Evolutionary conservation across 2,113 vertebrate genomes (phyloP), one percentile per base, ranked within the genome.

Genomic region (Trogon surrucura): DNA sequence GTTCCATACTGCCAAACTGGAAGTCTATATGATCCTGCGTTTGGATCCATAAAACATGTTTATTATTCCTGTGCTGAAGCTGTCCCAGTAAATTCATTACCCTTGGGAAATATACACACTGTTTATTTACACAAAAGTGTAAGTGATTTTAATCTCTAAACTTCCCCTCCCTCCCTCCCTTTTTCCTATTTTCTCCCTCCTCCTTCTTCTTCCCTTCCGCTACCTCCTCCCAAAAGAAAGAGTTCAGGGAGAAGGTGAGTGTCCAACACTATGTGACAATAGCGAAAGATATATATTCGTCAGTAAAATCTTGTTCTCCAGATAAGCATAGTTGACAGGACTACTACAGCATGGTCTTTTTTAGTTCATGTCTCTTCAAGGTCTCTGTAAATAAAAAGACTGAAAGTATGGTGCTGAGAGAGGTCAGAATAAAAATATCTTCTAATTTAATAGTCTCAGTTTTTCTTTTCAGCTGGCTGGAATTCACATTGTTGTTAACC

Each of bases 381-480:
- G n/a, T 71, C 50, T 88, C 69, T 74, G 21, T 87, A 96, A 91
- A 88, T 78, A 97, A 96, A 69, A 80, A 41, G 34, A 53, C 83
- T 90, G 67, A 93, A 95, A 83, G 97, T 85, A 84, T 64, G 64
- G 50, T 51, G 54, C 26, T 93, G 67, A 93, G 47, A 95, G 71
- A 95, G 56, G 74, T 91, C 64, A 95, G 50, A 91, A 91, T 61
- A 95, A 78, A 22, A 91, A 36, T 89, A 88, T 95, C 91, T 95
- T 83, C 36, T 70, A 41, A 60, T 60, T 89, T 84, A 84, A 77
- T 53, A 58, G 15, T 91, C 27, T 94, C 71, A 38, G 14, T 80
- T 89, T 95, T 93, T 94, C 84, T 95, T 90, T 88, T 85, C 93
- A 92, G 89, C 60, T 97, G 91, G 47, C 78, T 93, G 78, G 61